Evolutionary conservation across 2,113 vertebrate species (phyloP), one percentile per base, ranked within the genome.

Genomic region (Accipiter virgatus): DNA sequence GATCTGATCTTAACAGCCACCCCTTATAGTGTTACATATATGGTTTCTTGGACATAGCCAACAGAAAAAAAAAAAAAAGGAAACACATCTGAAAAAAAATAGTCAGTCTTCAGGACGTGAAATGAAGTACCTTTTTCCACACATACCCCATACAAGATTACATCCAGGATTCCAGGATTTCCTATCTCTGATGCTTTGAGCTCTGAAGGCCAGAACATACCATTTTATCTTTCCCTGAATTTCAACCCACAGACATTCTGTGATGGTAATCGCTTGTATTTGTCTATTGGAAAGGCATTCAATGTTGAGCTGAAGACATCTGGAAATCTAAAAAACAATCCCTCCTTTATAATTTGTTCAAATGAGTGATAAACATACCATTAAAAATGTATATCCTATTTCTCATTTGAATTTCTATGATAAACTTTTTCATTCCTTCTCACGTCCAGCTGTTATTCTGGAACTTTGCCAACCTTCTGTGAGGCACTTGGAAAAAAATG

Each of bases 401-500:
- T 95, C 95, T 94, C 92, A 94, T 97, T 96, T 97, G 85, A 95
- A 97, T 97, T 83, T 90, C 90, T 93, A 16, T 93, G 53, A 92
- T 94, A 96, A 31, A 82, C 27, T 89, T 95, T 94, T 94, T 85
- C 73, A 85, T 94, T 93, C 89, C 70, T 94, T 82, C 84, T 95
- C 62, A 73, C 91, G 90, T 96, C 94, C 95, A 97, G 97, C 89
- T 97, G 94, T 97, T 97, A 95, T 97, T 93, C 91, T 97, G 97
- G 89, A 95, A 63, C 48, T 73, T 50, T 90, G 94, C 94, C 95
- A 94, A 86, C n/a, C 71, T 93, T 91, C 94, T 90, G 86, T 53
- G 84, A 94, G 55, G n/a, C 71, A 47, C 29, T 94, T 90, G 14
- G 66, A 47, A 82, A 86, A 78, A 89, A 93, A 74, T 9, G 20